These are phyloP conservation scores for Habrosyne pyritoides DNA, from an alignment of 2,888 invertebrate genomes.

Conservation along the genomic window DNA sequence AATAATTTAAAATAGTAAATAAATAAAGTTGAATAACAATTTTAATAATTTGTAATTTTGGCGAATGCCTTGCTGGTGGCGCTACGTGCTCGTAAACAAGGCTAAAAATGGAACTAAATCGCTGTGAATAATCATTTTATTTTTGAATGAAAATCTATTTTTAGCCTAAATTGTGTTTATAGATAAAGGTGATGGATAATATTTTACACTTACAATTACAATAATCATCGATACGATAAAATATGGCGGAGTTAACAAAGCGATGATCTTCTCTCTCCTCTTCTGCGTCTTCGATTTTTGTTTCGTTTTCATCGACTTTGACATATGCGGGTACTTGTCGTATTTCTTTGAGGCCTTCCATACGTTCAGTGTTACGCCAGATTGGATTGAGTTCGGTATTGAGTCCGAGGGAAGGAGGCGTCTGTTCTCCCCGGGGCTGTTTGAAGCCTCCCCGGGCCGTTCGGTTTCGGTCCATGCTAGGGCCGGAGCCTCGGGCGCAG, in stretches of 20 bases:
- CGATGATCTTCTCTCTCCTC: slow-evolving; percentile 59
- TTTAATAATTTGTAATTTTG: too few species aligned
- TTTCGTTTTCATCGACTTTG: slow-evolving; percentile 31
- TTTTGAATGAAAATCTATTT: not conserved
- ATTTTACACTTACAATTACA: slow-evolving; percentile 60
- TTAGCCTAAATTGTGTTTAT: too few species aligned
- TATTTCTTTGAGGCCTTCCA: slow-evolving; percentile 39
- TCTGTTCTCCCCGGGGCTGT: slow-evolving; percentile 61
- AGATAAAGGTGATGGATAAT: not conserved
- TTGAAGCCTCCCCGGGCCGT: slow-evolving; percentile 34
- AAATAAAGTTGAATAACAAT: too few species aligned
- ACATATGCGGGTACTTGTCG: slow-evolving; percentile 35
- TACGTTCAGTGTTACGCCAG: slow-evolving; percentile 60
- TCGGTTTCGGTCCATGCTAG: slow-evolving; percentile 68
- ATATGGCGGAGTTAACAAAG: slow-evolving; percentile 66
- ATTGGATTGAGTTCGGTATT: slow-evolving; percentile 50
- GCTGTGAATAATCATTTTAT: too few species aligned
- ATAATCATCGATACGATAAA: slow-evolving; percentile 70
- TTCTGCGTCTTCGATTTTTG: slow-evolving; percentile 62
- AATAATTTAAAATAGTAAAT: not conserved
- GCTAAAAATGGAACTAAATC: too few species aligned
- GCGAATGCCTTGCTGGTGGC: too few species aligned
- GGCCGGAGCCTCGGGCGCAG: slow-evolving; percentile 35
- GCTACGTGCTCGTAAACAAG: too few species aligned
- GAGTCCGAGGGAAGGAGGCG: slow-evolving; percentile 49